Evolutionary conservation across 53 echinoderm and acorn worm species (phyloP).

Genomic region (Pentamera pediparva): DNA sequence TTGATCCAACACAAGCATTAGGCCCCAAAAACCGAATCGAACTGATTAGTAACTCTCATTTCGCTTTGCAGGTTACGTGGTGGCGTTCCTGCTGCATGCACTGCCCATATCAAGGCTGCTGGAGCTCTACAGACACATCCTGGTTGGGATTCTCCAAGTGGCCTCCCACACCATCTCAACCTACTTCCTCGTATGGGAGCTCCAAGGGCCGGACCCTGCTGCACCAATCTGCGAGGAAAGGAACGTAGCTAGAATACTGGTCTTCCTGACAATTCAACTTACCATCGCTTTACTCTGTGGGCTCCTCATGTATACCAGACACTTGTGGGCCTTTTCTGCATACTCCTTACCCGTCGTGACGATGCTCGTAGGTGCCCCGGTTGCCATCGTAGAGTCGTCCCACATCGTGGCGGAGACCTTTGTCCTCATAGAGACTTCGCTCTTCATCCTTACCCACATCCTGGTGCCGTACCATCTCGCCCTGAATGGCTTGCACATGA

Average conservation of each 20-base stretch:
- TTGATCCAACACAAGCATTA: no score
- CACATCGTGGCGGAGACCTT: constrained; percentile 61
- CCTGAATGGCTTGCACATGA: constrained; percentile 63
- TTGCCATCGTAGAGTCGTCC: constrained; percentile 37
- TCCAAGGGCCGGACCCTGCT: not conserved
- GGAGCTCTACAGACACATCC: constrained; percentile 71
- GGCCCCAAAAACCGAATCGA: no score
- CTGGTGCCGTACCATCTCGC: constrained; percentile 78
- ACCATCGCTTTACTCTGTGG: constrained; percentile 56
- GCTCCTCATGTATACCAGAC: constrained; percentile 54
- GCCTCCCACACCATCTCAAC: constrained; percentile 71
- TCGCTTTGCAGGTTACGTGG: constrained; percentile 77
- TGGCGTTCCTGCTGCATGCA: constrained; percentile 75
- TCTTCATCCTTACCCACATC: constrained; percentile 64
- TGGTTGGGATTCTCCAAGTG: constrained; percentile 65
- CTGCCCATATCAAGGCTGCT: constrained; percentile 75
- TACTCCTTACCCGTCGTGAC: constrained; percentile 61
- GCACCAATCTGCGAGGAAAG: constrained; percentile 1
- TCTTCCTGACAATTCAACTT: constrained; percentile 33
- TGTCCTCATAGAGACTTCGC: constrained; percentile 48
- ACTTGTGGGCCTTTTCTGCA: constrained; percentile 61
- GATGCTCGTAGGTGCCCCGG: constrained; percentile 31
- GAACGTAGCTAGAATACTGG: not conserved
- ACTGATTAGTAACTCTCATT: no score
- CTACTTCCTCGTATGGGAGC: constrained; percentile 50